These are phyloP conservation scores for Dynastes tityus DNA, from an alignment of 2,888 invertebrate species.

Conservation along the genomic window DNA sequence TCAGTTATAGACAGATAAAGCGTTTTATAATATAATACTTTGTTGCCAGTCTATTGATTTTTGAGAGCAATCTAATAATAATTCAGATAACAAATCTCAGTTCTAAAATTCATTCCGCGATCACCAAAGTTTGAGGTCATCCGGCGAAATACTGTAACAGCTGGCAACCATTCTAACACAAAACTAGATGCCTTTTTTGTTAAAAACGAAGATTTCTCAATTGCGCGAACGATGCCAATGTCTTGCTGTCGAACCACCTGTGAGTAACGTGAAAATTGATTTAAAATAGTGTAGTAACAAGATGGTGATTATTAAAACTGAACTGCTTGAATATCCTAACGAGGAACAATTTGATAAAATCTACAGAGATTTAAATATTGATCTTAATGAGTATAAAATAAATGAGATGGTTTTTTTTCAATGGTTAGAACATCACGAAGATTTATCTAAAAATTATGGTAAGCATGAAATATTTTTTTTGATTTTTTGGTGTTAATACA, in stretches of 20 bases:
- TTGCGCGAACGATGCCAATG: too few species aligned
- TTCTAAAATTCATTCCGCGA: too few species aligned
- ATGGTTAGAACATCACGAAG: background rate
- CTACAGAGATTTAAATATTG: background rate
- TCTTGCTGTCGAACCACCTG: background rate
- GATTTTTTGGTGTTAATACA: slow-evolving; percentile 51
- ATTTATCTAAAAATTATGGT: background rate
- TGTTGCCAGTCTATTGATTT: too few species aligned
- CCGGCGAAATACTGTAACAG: too few species aligned
- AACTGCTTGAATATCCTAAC: background rate
- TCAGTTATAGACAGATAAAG: too few species aligned
- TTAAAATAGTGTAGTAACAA: background rate
- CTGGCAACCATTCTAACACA: too few species aligned
- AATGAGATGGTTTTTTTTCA: background rate
- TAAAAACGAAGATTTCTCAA: too few species aligned
- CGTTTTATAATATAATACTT: too few species aligned
- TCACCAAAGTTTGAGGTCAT: too few species aligned
- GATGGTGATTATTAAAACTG: background rate
- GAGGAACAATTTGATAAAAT: background rate
- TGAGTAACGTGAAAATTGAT: background rate
- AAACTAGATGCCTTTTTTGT: too few species aligned
- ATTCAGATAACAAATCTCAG: too few species aligned
- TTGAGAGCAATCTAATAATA: too few species aligned
- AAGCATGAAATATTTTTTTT: slow-evolving; percentile 14
- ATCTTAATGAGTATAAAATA: background rate